Base-by-base conservation (phyloP, 2,888 invertebrate genomes). In the Watsonalla cultraria region DNA sequence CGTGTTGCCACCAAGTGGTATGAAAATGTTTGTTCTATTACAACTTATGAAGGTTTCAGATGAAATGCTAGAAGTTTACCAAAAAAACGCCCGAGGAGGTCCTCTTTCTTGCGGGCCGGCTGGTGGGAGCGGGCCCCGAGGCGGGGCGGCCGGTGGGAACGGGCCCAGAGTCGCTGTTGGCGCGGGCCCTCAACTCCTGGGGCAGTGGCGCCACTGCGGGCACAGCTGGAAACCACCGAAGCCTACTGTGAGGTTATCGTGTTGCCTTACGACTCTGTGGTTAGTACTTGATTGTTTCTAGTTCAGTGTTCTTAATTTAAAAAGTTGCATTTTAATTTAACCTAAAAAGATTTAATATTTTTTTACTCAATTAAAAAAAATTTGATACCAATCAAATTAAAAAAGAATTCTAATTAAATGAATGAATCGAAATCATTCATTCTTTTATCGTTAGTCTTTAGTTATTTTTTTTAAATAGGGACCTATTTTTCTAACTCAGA, bases 41-140 rank as follows among this genome's bases (percentile, higher is more conserved):
- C 24, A 24, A 24, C 24, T 24, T 24, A 24, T 24, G 2, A 24
- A 24, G 24, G 24, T 24, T 24, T 24, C 24, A 24, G 24, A 24
- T 24, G 24, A 24, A 24, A 1, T 24, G 24, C 24, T 1, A 4
- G 4, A 24, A 2, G 24, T 7, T 13, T 54, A 85, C 86, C 78
- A 84, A 76, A 57, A 86, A 84, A 0, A 83, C 72, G n/a, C 85
- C 86, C 0, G 86, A 87, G 2, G 86, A 85, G 0, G 84, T 80
- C 47, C 87, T 69, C 64, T 87, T 88, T 57, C 86, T 70, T 8
- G 66, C 53, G 5, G 62, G 58, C 33, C 54, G 68, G n/a, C 64
- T 50, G 24, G 66, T 54, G n/a, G 71, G 62, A 11, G 65, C 55
- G 15, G 65, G 54, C n/a, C 65, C 42, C 0, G 76, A 66, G 9